phyloP scores from a whole-genome alignment of 2,113 vertebrate species.

The Taurulus bubalis region DNA sequence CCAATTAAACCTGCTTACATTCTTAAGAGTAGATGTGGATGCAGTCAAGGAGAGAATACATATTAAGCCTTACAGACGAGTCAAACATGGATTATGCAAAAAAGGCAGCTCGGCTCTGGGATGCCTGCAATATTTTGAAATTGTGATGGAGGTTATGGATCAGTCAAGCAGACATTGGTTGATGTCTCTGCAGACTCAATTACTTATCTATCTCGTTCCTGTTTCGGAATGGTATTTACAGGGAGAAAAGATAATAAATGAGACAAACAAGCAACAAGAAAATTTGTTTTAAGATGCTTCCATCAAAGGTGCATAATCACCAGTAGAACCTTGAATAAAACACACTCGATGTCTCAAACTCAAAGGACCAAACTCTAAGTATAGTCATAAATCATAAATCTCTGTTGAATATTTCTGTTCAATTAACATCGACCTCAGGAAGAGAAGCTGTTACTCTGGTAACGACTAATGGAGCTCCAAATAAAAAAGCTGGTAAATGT shows the following conservation, averaged over 20 bases:
- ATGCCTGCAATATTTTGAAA: slow-evolving; percentile 18
- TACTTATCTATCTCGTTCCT: background rate
- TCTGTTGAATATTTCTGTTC: background rate
- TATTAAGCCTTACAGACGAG: slow-evolving; percentile 4
- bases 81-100: slow-evolving; percentile 24
- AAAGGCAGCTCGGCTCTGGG: background rate
- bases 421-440: background rate
- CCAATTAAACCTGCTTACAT: slow-evolving; percentile 26
- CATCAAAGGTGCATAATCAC: background rate
- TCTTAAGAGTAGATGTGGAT: background rate
- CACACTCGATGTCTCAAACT: background rate
- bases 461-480: background rate
- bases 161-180: background rate
- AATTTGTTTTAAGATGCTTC: background rate
- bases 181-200: slow-evolving; percentile 13
- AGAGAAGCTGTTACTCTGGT: background rate
- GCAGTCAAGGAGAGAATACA: slow-evolving; percentile 23
- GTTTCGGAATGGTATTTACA: background rate
- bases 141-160: slow-evolving; percentile 17
- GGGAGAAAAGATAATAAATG: background rate
- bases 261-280: background rate
- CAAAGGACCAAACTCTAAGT: background rate
- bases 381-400: background rate
- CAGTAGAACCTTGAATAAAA: background rate
- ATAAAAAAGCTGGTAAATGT: background rate